Base-by-base conservation (phyloP, 37 sponge, comb jelly and placozoan species). In the Haliclona indistincta region DNA sequence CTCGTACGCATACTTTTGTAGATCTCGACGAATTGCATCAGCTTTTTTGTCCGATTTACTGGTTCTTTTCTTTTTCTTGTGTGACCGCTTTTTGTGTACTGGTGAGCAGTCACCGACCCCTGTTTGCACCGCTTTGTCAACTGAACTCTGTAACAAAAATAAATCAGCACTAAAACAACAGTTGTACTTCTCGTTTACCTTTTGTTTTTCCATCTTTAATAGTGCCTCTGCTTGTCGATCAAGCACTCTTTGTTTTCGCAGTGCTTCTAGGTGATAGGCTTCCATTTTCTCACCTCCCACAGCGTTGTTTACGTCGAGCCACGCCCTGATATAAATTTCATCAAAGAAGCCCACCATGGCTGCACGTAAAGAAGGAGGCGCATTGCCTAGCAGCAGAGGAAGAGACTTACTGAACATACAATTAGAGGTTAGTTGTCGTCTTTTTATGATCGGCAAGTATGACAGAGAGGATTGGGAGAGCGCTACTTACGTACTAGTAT, bases 261-360 rank as follows among this genome's bases (percentile, higher is more conserved):
- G 64, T 25, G 89, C 84, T 64, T 89, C 89, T 20, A 71, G 44
- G 80, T 89, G 84, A 55, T 77, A 88, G 60, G 6, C 11, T 20
- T 11, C 23, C 15, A 15, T 47, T 47, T 17, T 47, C 51, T 47
- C 15, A 17, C 13, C 15, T 47, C 13, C 15, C 15, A 15, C 51
- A 47, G 51, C 51, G 10, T 47, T 47, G 13, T 47, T 47, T 47
- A 17, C 15, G 51, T 47, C 15, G 51, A 17, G 51, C 15, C 15
- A 17, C 51, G 10, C 13, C n/a, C n/a, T n/a, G n/a, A n/a, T n/a
- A n/a, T n/a, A n/a, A n/a, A n/a, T n/a, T n/a, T n/a, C n/a, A n/a
- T n/a, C n/a, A n/a, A n/a, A n/a, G n/a, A 10, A 47, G 13, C 15
- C 13, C 51, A 47, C 13, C 15, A 47, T 47, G 51, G 51, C 51